Conservation (phyloP, 1,140 invertebrate species). For the Ceratosolen solmsi region DNA sequence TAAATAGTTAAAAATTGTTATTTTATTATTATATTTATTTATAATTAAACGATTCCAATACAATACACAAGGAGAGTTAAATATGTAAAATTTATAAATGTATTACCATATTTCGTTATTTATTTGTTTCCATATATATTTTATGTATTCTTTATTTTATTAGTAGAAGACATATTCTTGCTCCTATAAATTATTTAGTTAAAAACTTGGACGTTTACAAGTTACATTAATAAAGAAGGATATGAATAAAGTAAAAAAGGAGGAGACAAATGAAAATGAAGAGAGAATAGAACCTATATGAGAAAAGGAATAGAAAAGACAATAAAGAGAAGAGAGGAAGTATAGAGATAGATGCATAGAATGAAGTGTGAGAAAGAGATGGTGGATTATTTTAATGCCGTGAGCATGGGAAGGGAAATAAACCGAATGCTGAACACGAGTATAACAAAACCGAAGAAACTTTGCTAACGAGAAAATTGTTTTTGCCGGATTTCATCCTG, state of each 20-base stretch:
- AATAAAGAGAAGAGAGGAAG: not conserved
- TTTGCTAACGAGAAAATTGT: constrained; percentile 53
- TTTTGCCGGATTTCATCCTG: constrained; percentile 43
- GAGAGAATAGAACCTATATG: too few relatives aligned
- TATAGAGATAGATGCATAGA: not conserved
- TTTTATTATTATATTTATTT: too few relatives aligned
- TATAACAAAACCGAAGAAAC: constrained; percentile 49
- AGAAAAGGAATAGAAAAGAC: not conserved
- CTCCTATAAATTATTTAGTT: constrained; percentile 39
- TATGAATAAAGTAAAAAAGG: not conserved
- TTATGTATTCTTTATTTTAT: too few relatives aligned
- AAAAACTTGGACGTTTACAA: constrained; percentile 23
- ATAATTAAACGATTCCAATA: too few relatives aligned
- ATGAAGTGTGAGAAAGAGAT: constrained; percentile 1
- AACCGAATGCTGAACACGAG: constrained; percentile 32
- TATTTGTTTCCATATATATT: too few relatives aligned
- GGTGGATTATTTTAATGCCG: constrained; percentile 43
- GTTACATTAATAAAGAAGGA: constrained; percentile 3
- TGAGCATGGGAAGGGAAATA: constrained; percentile 34
- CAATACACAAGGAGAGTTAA: too few relatives aligned
- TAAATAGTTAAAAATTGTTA: too few relatives aligned
- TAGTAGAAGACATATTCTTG: too few relatives aligned
- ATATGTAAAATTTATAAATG: too few relatives aligned
- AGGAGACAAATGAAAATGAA: not conserved
- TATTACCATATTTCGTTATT: too few relatives aligned